Base-by-base conservation (phyloP, 2,888 invertebrate species). In the Protula sp. region DNA sequence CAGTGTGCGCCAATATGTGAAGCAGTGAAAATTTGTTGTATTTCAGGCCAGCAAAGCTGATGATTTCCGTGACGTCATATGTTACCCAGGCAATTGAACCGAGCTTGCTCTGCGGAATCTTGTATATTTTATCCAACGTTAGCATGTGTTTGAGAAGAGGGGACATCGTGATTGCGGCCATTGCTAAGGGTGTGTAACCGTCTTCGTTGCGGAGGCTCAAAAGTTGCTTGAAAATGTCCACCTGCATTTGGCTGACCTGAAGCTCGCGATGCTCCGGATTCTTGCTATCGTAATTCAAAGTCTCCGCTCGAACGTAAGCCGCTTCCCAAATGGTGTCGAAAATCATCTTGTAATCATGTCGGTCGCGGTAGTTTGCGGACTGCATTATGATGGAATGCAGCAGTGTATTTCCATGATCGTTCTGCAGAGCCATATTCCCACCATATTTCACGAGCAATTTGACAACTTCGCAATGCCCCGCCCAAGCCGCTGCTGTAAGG, bases 81-180 rank as follows among this genome's bases (percentile, higher is more conserved):
- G 67, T 66, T 2, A 67, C 67, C 67, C 67, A 68, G 28, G 67
- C 65, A 38, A 68, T 65, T 2, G 67, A 66, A 2, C 67, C 67
- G 9, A 68, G 58, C 52, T 65, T 61, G 53, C 63, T 65, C 60
- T 68, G 67, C n/a, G 67, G 67, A 24, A 66, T 66, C 57, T 68
- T 68, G 63, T 59, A 67, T 57, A 68, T 62, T 53, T 64, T 64
- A 54, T 68, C 67, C 47, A 68, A 48, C 56, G 64, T 68, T 30
- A 68, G 54, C 54, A 68, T 45, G 55, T 59, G 57, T 29, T 54
- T 14, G 55, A 63, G 62, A 24, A 68, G 58, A 3, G 50, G 31
- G 1, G 67, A 68, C 45, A 45, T 57, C 28, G 31, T 50, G 3
- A 50, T 54, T 19, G 59, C 56, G 24, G 67, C 64, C 51, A 68